Base-by-base conservation (phyloP, 2,888 invertebrate genomes). In the Leistus spinibarbis region DNA sequence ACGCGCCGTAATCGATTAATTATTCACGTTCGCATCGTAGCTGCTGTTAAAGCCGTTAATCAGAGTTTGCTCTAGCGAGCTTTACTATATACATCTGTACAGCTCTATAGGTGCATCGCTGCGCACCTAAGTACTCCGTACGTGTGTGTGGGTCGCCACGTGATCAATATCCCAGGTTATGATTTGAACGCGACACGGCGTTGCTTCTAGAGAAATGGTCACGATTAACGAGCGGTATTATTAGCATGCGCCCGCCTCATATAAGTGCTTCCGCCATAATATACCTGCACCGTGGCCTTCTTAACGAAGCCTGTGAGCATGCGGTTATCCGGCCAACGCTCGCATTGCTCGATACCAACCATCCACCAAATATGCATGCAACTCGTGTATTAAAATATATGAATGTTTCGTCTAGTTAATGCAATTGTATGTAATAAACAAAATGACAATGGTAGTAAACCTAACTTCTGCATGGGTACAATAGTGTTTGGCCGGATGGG, bases 1-100 rank as follows among this genome's bases (percentile, higher is more conserved):
- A 73, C 57, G 7, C 54, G 63, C 22, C 22, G 54, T 64, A 56
- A 73, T 73, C 72, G 72, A 73, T 66, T 73, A 65, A 73, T 73
- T 73, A 73, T 73, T 73, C 72, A 64, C 24, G 56, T 66, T 17
- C 66, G 72, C 56, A 66, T n/a, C 20, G 60, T 19, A 66, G 70
- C 63, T 40, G 60, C 20, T 19, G 60, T 60, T 60, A 60, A 60
- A 60, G 3, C 60, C 60, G 60, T 60, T 60, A 60, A 60, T 60
- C 60, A 60, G 40, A 40, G 40, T 40, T 5, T 40, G 40, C 40
- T 40, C 40, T 7, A 40, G 7, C 40, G 40, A 40, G 4, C 40
- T 10, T 13, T 40, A 7, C 60, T 16, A 1, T 2, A 10, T 20
- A 60, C 60, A 20, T 10, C 60, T 60, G 16, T 60, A 20, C 60